Conservation (phyloP, 2,797 vertebrate species). For the Sebastes taczanowskii region DNA sequence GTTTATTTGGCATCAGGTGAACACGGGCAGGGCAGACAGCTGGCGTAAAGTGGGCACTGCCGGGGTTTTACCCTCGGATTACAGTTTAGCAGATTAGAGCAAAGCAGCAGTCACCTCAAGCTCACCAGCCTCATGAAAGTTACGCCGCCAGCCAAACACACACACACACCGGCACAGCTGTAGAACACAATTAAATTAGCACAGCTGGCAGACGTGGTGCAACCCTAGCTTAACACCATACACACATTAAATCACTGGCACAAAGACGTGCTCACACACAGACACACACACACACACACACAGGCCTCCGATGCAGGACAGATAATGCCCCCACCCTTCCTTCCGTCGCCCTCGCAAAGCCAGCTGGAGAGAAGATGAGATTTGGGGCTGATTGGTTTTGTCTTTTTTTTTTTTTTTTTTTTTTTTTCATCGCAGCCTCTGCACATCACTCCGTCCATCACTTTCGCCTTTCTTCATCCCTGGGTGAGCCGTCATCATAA, state of each 20-base stretch:
- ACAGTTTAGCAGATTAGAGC: conserved; percentile 55
- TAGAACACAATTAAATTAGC: conserved; percentile 73
- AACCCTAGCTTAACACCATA: conserved; percentile 42
- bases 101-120: conserved; percentile 52
- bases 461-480: neutral
- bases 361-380: conserved; percentile 76
- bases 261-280: conserved; percentile 16
- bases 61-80: conserved; percentile 45
- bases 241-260: conserved; percentile 55
- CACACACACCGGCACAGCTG: conserved; percentile 55
- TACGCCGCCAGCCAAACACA: neutral
- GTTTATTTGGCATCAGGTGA: conserved; percentile 20
- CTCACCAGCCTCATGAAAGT: conserved; percentile 31
- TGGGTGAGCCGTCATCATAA: neutral
- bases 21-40: conserved; percentile 18
- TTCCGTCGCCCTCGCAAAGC: conserved; percentile 52
- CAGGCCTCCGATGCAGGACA: conserved; percentile 42
- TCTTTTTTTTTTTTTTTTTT: conserved; percentile 59
- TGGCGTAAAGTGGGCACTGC: conserved; percentile 47
- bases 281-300: conserved; percentile 1
- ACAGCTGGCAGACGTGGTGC: conserved; percentile 57
- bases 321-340: conserved; percentile 55
- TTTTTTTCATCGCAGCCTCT: conserved; percentile 16
- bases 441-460: conserved; percentile 17
- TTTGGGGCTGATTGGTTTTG: conserved; percentile 69